Evolutionary conservation across 2,888 invertebrate species (phyloP), one percentile per base, ranked within the genome.

Genomic region (Tetranychus piercei): DNA sequence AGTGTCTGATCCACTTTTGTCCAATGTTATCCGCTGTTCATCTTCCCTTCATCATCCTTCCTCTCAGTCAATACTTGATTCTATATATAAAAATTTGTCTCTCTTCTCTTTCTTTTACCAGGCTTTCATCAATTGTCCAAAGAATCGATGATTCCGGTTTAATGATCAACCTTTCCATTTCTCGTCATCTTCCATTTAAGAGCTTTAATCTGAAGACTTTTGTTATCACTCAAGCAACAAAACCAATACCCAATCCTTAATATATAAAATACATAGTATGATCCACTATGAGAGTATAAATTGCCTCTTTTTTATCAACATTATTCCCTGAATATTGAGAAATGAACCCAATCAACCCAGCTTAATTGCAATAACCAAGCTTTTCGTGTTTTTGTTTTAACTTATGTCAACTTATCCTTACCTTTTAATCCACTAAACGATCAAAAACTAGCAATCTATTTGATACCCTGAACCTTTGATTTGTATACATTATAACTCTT

Each of bases 101-200:
- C 15, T 9, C 9, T 55, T 55, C 55, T 55, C 15, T 55, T 15
- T 15, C 55, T 15, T 55, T 55, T 5, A 15, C 55, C 9, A 55
- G 15, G 55, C 55, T 55, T 55, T 55, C 15, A 55, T 7, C 55
- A 55, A 55, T 55, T 55, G 55, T 55, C 55, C 55, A 55, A 15
- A 9, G 55, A 55, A 55, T 55, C 55, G 7, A 55, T 55, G 55
- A 55, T 55, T 55, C 55, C 55, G 55, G 55, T 55, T 55, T 55
- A 55, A 55, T 55, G 55, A 55, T 55, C 55, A 55, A 55, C 55
- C 55, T 55, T 55, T 55, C 55, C 55, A 55, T 55, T 55, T 55
- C 55, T 55, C 55, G 55, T 55, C 55, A 55, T 55, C 15, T 6
- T 15, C 8, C 55, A 55, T 55, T 55, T 55, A 55, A 55, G 55